Base-by-base conservation (phyloP, 2,113 vertebrate species). In the Hassar affinis region DNA sequence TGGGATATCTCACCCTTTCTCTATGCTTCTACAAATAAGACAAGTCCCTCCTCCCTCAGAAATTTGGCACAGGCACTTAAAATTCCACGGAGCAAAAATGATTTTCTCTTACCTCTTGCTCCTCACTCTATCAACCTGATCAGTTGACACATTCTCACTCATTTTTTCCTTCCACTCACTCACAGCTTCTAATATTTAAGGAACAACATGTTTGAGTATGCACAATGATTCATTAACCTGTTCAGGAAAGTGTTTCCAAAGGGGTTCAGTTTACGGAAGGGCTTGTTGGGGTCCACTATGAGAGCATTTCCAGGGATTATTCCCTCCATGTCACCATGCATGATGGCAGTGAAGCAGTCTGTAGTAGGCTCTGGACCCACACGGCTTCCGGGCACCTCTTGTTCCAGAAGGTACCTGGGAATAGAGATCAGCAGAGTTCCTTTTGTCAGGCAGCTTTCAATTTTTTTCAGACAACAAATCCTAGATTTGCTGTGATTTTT, bases 171-270 rank as follows among this genome's bases (percentile, higher is more conserved):
- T 52, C 17, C n/a, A n/a, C n/a, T 56, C 84, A 80, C 78, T 82
- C 81, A 86, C 62, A 10, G 18, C 30, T 35, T 35, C 79, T 79
- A 9, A 80, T 35, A 27, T 76, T 84, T 45, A 27, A 42, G 20
- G n/a, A 54, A 27, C 15, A 69, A 12, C n/a, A 77, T 20, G 27
- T 61, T 27, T 51, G 38, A 4, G 27, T n/a, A 35, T 62, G n/a
- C 66, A 51, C 18, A 20, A 66, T 62, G 15, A 45, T 79, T 45
- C 11, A 61, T 91, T 91, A 87, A 97, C 97, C 97, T 96, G 90
- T 98, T 98, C 17, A 98, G 96, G 88, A 98, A 98, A 9, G 95
- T 95, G 87, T 96, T 98, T 61, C 97, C 97, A 0, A 98, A 98
- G 0, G 97, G 95, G 85, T 96, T 96, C 82, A 98, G 96, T 66